Evolutionary conservation across 2,888 invertebrate genomes (phyloP), one percentile per base, ranked within the genome.

Genomic region (Chrysolina oricalcia): DNA sequence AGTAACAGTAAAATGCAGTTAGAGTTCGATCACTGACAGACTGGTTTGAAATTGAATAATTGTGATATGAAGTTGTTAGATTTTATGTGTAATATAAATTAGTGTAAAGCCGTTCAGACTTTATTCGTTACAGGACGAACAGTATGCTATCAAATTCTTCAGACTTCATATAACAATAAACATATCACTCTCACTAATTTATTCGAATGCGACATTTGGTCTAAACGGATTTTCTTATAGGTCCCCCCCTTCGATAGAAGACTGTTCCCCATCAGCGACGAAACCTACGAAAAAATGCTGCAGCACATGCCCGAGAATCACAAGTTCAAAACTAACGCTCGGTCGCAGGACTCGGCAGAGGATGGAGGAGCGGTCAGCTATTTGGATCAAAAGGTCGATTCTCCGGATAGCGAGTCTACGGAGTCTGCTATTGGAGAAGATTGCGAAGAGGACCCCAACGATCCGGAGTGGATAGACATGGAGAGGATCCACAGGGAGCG

Each of bases 391-490:
- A 84, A 84, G 62, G 68, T 80, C 21, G 83, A 83, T 35, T 86
- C 87, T 21, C 87, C 86, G n/a, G 87, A 87, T 70, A 88, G 88
- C 87, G 91, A 90, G 80, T 89, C 90, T 72, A 90, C 90, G 70
- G 90, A 90, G 82, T 92, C 93, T 27, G 92, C 91, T 69, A 90
- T 91, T 69, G 92, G 91, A 2, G 85, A 95, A 85, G 35, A 35
- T 35, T 96, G 96, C 88, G 83, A 82, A 62, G 95, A 95, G 86
- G 96, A 96, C 89, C 96, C 96, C 35, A 95, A 96, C 87, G 96
- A 96, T 90, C 94, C 93, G 8, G 96, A 96, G 86, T 96, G 96
- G 96, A 93, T 90, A 71, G 90, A 90, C 76, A 86, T 86, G 81
- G 88, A 87, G 80, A 81, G 84, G 72, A 81, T 84, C 43, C 71